phyloP scores from a whole-genome alignment of 30 jellyfish, hydroid and myxozoan genomes.

The Sanderia malayensis region DNA sequence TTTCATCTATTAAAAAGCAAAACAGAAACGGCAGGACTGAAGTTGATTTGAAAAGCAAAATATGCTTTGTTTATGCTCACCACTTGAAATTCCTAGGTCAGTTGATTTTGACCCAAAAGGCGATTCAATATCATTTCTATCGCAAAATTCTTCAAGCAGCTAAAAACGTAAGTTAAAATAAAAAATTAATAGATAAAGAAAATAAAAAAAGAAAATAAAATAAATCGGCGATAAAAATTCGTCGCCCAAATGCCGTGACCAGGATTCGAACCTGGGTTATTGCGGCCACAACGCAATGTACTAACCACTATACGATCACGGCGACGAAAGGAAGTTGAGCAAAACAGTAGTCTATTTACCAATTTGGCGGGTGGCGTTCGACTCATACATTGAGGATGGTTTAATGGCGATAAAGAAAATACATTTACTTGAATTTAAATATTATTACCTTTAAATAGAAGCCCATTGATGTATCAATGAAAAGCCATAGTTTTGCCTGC shows the following conservation, averaged over 20 bases:
- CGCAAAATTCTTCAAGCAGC: conserved; percentile 97
- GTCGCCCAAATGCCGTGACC: conserved; percentile 61
- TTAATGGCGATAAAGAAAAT: neutral
- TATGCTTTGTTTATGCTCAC: conserved; percentile 27
- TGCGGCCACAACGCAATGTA: conserved; percentile 99
- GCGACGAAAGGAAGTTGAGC: conserved; percentile 13
- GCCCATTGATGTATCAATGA: conserved; percentile 87
- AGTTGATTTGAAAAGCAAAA: no score
- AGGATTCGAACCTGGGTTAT: conserved; percentile 98
- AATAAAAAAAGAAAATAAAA: neutral
- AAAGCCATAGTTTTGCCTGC: conserved; percentile 79
- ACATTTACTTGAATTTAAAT: neutral
- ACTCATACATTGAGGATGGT: neutral
- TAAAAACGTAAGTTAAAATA: conserved; percentile 5
- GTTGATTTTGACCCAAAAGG: conserved; percentile 70
- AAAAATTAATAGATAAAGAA: neutral
- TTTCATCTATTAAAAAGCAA: no score
- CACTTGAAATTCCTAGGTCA: conserved; percentile 63
- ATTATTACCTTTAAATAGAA: conserved; percentile 81
- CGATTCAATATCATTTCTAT: conserved; percentile 58
- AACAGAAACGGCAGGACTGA: no score
- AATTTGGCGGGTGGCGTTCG: neutral
- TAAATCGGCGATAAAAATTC: neutral
- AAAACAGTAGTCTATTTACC: neutral
- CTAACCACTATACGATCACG: conserved; percentile 98